Evolutionary conservation across 2,797 vertebrate genomes (phyloP), one percentile per base, ranked within the genome.

Genomic region (Darevskia mixta): DNA sequence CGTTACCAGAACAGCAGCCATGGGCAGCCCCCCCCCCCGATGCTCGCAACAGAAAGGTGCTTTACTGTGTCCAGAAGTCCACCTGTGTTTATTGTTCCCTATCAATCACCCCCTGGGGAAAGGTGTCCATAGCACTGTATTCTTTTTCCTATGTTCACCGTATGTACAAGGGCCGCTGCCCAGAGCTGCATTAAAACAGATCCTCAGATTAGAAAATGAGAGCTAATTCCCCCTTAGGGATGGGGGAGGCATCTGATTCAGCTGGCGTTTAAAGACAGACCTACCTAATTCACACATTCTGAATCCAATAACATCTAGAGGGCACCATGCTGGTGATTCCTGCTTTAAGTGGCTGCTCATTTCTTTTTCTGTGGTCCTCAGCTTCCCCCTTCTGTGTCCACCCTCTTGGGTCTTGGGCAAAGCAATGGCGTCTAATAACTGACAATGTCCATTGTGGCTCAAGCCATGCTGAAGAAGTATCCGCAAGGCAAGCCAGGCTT

Each of bases 401-500:
- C 15, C 43, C 29, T 79, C 77, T 29, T 41, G 13, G 77, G 43
- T 79, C 77, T 29, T 41, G 13, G 77, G 43, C n/a, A 80, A 17
- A 9, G 79, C 8, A 18, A 8, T 10, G 73, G 35, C 0, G 23
- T 79, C 58, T 35, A 64, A 38, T 80, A 64, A 55, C 55, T 38
- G 55, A 25, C 79, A 25, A 80, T 11, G 61, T 35, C 55, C 9
- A 5, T 23, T 11, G n/a, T 55, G 71, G 71, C 15, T 29, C 32
- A 73, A 18, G 5, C 32, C 71, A 73, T n/a, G 67, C 29, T 8
- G 25, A 29, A 13, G 43, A 78, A 15, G 29, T 32, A 32, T 20
- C 5, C 4, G 3, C 7, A 6, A 5, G 4, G 8, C 49, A 8
- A 15, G 20, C 8, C 18, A 2, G n/a, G 8, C 17, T 35, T n/a